Evolutionary conservation across 2,113 vertebrate genomes (phyloP), one percentile per base, ranked within the genome.

Genomic region (Nothocercus nigrocapillus): DNA sequence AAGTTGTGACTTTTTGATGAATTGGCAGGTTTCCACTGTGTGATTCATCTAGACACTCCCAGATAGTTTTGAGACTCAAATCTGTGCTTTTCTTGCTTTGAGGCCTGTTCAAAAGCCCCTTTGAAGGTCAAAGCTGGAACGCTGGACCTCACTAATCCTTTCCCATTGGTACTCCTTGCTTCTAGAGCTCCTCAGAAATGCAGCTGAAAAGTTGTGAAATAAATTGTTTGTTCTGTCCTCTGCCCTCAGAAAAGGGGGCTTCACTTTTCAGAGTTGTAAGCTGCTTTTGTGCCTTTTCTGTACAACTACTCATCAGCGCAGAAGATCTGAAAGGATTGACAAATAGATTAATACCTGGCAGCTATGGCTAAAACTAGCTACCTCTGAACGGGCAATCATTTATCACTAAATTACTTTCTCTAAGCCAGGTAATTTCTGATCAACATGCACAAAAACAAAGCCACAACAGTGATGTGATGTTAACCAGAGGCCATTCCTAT

Each of bases 341-440:
- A 97, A 96, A 96, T 75, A 96, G 91, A 97, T 98, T 98, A 97
- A 97, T 97, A 97, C 95, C 88, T 97, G 92, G 83, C 91, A 90
- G 67, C 75, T 95, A 82, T 92, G 96, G 85, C 96, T 97, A 94
- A 96, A 94, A 94, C 90, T 66, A 82, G 88, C 96, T 96, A 85
- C 94, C 72, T 97, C 89, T 94, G 96, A 98, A 95, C 1, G 12
- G 95, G 95, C 97, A 96, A 95, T 96, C 91, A 97, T 97, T 98
- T 98, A 96, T 96, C 96, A 97, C 87, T 97, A 97, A 98, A 97
- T 98, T 97, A 95, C 97, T 97, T 98, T 96, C 87, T 97, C 91
- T 96, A 95, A 97, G 94, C 87, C 82, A 94, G 85, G 95, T 97
- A 97, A 97, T 97, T 97, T 98, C 90, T 98, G 98, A 98, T 98